These are phyloP conservation scores for Lissocephala sabroskyi DNA, from an alignment of 2,888 invertebrate genomes.

Conservation along the genomic window DNA sequence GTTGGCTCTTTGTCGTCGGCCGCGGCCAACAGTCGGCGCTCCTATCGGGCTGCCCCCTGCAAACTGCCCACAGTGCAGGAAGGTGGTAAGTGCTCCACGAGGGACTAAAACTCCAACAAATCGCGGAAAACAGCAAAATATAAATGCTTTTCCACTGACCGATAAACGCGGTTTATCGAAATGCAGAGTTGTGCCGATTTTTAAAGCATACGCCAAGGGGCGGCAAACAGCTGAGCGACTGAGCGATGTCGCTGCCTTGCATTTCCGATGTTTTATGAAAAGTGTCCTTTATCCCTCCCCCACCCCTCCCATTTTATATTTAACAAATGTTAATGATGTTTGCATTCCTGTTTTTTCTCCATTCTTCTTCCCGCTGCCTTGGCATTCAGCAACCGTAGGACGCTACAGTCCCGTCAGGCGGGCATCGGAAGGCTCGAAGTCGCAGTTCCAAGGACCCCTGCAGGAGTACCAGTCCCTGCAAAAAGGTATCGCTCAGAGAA, in stretches of 20 bases:
- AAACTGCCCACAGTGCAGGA: constrained; percentile 82
- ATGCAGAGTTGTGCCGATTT: no score
- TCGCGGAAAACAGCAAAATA: no score
- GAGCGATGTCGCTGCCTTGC: no score
- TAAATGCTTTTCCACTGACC: no score
- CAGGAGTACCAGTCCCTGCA: constrained; percentile 86
- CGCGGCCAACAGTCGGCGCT: constrained; percentile 58
- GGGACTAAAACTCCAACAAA: no score
- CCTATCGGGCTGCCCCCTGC: constrained; percentile 64
- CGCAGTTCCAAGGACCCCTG: constrained; percentile 78
- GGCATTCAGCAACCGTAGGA: constrained; percentile 61
- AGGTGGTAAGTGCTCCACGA: constrained; percentile 82
- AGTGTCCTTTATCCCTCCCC: not conserved
- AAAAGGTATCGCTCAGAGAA: constrained; percentile 73
- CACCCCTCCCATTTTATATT: not conserved
- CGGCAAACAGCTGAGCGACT: no score
- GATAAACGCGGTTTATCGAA: no score
- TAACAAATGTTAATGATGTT: constrained; percentile 13
- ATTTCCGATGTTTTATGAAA: constrained; percentile 16
- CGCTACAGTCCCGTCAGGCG: constrained; percentile 92
- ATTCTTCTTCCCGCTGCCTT: constrained; percentile 6
- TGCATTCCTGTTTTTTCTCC: not conserved
- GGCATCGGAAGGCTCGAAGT: constrained; percentile 82
- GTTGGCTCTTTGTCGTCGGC: constrained; percentile 43
- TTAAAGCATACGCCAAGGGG: no score